Base-by-base conservation (phyloP, 2,888 invertebrate genomes). In the Diadegma fenestrale region DNA sequence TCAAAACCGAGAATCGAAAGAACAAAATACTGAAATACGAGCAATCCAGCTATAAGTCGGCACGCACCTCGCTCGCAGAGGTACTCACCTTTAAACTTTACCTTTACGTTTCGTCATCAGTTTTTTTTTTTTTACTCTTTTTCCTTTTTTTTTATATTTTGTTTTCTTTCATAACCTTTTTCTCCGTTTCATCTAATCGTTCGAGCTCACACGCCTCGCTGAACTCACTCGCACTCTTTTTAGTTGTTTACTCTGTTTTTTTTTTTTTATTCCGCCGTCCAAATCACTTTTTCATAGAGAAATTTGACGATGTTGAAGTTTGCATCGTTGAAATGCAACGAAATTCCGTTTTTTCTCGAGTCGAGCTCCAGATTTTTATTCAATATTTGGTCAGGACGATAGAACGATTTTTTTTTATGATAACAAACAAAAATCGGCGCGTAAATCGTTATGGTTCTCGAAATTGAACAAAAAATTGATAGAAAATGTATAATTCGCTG, bases 41-140 rank as follows among this genome's bases (percentile, higher is more conserved):
- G 91, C 72, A 83, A 92, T 91, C 91, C 93, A 93, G 89, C 93
- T 92, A 91, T 92, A 91, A 80, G 90, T 90, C 91, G 92, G 91
- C 92, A 90, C 90, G 90, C 85, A 92, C 93, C 93, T 93, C 93
- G 91, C 92, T 93, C 92, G 93, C 93, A 91, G 93, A 93, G 93
- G 93, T 93, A 93, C 92, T 92, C 91, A 92, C 92, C 89, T 87
- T 86, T 89, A 90, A 91, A 91, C 89, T 90, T 88, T 89, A 89
- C 88, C 88, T 90, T 78, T 90, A 88, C 88, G 87, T 89, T 90
- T 84, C 83, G 61, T 84, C 80, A 83, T 84, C 78, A 81, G 82
- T 72, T 66, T 86, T 72, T 87, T 85, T 37, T 37, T 1, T 37
- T 37, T 37, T 33, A 4, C 37, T 37, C 37, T 8, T 37, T 71